phyloP scores from a whole-genome alignment of 2,113 vertebrate genomes.

The Eulemur macaco region DNA sequence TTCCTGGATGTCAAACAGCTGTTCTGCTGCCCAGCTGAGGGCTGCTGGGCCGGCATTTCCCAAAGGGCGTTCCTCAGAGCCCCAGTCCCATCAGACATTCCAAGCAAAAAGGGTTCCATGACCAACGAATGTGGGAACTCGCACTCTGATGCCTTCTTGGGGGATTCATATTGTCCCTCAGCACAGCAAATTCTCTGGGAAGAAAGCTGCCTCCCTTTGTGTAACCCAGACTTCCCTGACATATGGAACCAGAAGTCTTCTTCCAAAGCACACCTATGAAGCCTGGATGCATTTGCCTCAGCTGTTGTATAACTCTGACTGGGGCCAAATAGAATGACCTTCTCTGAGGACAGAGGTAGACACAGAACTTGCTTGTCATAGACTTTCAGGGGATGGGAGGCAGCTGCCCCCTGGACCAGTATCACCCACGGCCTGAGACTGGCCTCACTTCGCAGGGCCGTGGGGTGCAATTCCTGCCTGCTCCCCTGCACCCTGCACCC shows the following conservation, averaged over 20 bases:
- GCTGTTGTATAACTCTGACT: accelerated
- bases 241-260: background rate
- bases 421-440: background rate
- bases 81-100: background rate
- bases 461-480: background rate
- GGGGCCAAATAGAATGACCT: background rate
- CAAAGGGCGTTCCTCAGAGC: background rate
- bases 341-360: background rate
- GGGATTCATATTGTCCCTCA: background rate
- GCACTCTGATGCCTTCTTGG: background rate
- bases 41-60: background rate
- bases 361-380: background rate
- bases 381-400: background rate
- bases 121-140: background rate
- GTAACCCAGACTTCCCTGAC: background rate
- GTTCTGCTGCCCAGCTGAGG: background rate
- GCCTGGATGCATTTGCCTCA: background rate
- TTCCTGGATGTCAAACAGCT: background rate
- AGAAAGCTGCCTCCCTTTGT: background rate
- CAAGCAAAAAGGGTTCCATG: background rate
- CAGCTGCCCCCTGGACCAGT: background rate
- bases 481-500: background rate
- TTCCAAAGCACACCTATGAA: background rate
- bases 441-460: background rate
- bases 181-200: background rate